Evolutionary conservation across 2,797 vertebrate genomes (phyloP).

Genomic region (Pangasius sanitwongsei): DNA sequence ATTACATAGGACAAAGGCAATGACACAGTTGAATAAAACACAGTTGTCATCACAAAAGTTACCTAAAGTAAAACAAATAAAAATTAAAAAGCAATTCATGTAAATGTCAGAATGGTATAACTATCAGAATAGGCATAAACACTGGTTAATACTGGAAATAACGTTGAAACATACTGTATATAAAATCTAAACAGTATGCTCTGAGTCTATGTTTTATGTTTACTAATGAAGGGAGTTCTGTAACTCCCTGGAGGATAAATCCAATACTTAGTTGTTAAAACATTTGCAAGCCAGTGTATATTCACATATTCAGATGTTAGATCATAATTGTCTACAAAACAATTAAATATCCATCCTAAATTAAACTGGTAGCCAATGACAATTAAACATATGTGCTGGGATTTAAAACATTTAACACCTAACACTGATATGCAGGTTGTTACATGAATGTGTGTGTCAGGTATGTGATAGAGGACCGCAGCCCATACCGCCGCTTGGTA

Average conservation of each 20-base stretch:
- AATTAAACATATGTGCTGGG: not conserved
- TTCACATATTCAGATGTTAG: not conserved
- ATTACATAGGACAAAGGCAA: not conserved
- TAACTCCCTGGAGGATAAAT: not conserved
- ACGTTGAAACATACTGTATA: not conserved
- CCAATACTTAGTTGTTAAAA: not conserved
- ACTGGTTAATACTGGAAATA: not conserved
- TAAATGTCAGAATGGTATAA: not conserved
- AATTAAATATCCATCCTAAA: not conserved
- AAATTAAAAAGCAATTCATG: not conserved
- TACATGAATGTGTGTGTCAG: conserved; percentile 66
- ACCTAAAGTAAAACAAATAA: not conserved
- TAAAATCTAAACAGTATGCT: not conserved
- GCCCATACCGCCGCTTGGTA: conserved; percentile 83
- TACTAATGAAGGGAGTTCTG: not conserved
- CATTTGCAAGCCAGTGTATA: not conserved
- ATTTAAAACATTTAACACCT: conserved; percentile 8
- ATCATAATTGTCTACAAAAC: not conserved
- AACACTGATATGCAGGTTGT: not conserved
- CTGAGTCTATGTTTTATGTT: not conserved
- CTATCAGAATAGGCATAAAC: not conserved
- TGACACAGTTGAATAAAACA: not conserved
- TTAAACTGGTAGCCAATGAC: not conserved
- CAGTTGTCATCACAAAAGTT: not conserved
- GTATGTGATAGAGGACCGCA: conserved; percentile 88